These are phyloP conservation scores for Cotesia congregata DNA, from an alignment of 2,888 invertebrate genomes.

Conservation along the genomic window DNA sequence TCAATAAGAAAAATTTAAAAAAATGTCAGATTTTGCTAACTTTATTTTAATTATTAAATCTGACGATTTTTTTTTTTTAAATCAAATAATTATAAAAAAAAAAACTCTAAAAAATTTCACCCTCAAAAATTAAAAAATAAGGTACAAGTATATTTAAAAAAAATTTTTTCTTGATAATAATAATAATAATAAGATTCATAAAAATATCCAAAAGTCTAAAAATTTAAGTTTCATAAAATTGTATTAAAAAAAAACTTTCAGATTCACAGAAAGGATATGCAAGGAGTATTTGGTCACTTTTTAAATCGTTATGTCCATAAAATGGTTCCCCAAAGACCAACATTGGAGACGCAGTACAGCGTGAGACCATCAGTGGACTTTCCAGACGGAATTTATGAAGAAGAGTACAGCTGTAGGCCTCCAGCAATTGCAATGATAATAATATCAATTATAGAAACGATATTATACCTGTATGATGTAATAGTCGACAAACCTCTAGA, in stretches of 20 bases:
- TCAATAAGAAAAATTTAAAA: too few species aligned
- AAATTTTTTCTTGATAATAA: too few species aligned
- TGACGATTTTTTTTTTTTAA: too few species aligned
- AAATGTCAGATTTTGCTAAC: too few species aligned
- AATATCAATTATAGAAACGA: constrained; percentile 89
- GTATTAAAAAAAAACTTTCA: constrained; percentile 39
- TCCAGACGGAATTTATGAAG: constrained; percentile 85
- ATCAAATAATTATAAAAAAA: too few species aligned
- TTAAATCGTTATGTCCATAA: constrained; percentile 76
- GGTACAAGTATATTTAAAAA: too few species aligned
- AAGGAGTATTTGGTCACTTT: constrained; percentile 78
- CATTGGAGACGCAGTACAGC: constrained; percentile 60
- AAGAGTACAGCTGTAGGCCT: constrained; percentile 93
- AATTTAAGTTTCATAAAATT: too few species aligned
- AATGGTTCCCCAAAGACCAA: constrained; percentile 73
- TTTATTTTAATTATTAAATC: too few species aligned
- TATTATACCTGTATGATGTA: constrained; percentile 72
- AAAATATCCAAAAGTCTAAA: too few species aligned
- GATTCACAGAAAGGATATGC: constrained; percentile 71
- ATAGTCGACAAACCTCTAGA: constrained; percentile 63
- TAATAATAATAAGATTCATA: too few species aligned
- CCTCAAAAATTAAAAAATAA: too few species aligned
- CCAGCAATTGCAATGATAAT: constrained; percentile 93
- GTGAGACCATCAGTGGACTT: constrained; percentile 70
- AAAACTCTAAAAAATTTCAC: too few species aligned